These are phyloP conservation scores for Rhinogobio ventralis DNA, from an alignment of 2,797 vertebrate species.

Conservation along the genomic window DNA sequence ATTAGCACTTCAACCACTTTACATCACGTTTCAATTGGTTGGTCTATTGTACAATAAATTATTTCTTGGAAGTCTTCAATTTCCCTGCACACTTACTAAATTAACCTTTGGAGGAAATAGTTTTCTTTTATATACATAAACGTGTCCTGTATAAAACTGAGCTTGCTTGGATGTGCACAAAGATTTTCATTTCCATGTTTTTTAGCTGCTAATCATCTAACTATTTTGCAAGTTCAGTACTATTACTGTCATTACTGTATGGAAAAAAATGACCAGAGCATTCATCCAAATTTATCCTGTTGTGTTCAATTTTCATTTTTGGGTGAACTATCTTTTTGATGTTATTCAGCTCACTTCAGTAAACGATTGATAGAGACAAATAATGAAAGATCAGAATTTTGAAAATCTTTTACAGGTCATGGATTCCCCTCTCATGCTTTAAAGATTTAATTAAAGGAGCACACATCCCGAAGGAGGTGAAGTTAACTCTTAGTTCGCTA, in stretches of 20 bases:
- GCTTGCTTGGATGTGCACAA: not conserved
- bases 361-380: slow-evolving; percentile 13
- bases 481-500: slow-evolving; percentile 59
- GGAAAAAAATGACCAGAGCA: not conserved
- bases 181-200: not conserved
- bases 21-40: not conserved
- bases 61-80: not conserved
- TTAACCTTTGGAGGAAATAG: not conserved
- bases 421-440: not conserved
- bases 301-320: not conserved
- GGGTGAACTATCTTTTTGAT: not conserved
- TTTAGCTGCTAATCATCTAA: not conserved
- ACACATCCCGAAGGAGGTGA: slow-evolving; percentile 34
- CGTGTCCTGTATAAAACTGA: not conserved
- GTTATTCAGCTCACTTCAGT: not conserved
- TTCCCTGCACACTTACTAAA: not conserved
- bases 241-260: not conserved
- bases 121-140: not conserved
- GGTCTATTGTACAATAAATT: not conserved
- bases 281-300: not conserved
- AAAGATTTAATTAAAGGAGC: slow-evolving; percentile 19
- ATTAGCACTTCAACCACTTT: not conserved
- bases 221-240: not conserved
- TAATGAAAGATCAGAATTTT: not conserved
- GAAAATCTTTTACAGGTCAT: not conserved